These are phyloP conservation scores for Medauroidea extradentata DNA, from an alignment of 1,140 invertebrate genomes.

Conservation along the genomic window DNA sequence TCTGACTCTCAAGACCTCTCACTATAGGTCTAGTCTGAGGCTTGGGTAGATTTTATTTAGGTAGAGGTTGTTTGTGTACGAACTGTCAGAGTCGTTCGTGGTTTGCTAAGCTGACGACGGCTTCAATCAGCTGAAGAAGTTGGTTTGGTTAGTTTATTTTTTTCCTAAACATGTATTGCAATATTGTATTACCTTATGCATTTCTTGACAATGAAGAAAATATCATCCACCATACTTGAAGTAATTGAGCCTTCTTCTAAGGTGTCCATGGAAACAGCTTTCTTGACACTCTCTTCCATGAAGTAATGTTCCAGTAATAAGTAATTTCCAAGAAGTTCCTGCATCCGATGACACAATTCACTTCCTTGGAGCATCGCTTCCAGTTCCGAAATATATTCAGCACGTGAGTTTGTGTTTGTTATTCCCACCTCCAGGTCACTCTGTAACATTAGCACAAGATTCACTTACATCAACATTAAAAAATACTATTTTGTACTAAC, in stretches of 20 bases:
- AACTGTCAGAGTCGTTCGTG: too few species aligned
- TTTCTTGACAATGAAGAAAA: constrained; percentile 97
- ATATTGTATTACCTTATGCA: constrained; percentile 68
- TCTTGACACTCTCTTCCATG: constrained; percentile 91
- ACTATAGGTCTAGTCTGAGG: too few species aligned
- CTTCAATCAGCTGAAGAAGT: too few species aligned
- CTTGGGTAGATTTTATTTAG: too few species aligned
- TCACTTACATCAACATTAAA: too few species aligned
- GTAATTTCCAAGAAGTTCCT: constrained; percentile 88
- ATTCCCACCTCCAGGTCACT: constrained; percentile 64
- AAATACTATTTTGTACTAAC: too few species aligned
- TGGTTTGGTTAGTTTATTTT: too few species aligned
- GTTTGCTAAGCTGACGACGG: too few species aligned
- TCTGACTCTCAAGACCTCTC: too few species aligned
- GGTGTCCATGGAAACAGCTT: constrained; percentile 85
- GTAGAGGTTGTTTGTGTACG: too few species aligned
- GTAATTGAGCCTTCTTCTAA: constrained; percentile 63
- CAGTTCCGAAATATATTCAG: constrained; percentile 53
- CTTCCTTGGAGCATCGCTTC: constrained; percentile 70
- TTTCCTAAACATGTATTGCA: too few species aligned
- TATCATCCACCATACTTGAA: constrained; percentile 95
- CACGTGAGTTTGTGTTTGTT: constrained; percentile 50
- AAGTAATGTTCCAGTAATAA: constrained; percentile 93
- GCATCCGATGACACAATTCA: constrained; percentile 76
- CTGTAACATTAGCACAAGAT: constrained; percentile 41